phyloP scores from a whole-genome alignment of 2,888 invertebrate species.

The Catocala nupta region DNA sequence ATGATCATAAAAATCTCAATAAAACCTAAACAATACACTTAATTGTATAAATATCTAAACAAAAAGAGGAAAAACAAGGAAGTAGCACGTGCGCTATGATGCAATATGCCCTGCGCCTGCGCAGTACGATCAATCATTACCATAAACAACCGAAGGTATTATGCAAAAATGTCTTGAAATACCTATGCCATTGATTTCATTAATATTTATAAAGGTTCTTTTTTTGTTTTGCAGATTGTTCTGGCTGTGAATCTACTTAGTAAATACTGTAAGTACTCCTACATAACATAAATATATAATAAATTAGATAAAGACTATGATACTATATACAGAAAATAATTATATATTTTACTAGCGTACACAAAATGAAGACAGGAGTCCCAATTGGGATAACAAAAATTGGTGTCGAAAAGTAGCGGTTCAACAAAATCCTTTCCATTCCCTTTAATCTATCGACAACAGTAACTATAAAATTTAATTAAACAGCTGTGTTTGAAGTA shows the following conservation, averaged over 20 bases:
- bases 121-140: slow-evolving; percentile 28
- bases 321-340: too few species aligned
- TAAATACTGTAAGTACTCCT: slow-evolving; percentile 54
- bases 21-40: neutral
- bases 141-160: slow-evolving; percentile 28
- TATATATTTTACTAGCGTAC: too few species aligned
- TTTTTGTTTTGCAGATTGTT: slow-evolving; percentile 52
- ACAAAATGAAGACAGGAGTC: too few species aligned
- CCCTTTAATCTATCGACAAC: too few species aligned
- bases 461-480: too few species aligned
- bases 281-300: neutral
- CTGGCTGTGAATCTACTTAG: slow-evolving; percentile 54
- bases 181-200: slow-evolving; percentile 22
- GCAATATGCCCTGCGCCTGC: slow-evolving; percentile 16
- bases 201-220: slow-evolving; percentile 39
- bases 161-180: slow-evolving; percentile 36
- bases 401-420: too few species aligned
- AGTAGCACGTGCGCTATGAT: slow-evolving; percentile 8
- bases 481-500: too few species aligned
- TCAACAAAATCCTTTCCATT: too few species aligned
- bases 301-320: too few species aligned
- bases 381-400: too few species aligned
- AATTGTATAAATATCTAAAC: neutral
- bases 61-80: slow-evolving; percentile 5
- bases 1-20: neutral